phyloP scores from a whole-genome alignment of 1,140 invertebrate species.

The Dendroctonus ponderosae region DNA sequence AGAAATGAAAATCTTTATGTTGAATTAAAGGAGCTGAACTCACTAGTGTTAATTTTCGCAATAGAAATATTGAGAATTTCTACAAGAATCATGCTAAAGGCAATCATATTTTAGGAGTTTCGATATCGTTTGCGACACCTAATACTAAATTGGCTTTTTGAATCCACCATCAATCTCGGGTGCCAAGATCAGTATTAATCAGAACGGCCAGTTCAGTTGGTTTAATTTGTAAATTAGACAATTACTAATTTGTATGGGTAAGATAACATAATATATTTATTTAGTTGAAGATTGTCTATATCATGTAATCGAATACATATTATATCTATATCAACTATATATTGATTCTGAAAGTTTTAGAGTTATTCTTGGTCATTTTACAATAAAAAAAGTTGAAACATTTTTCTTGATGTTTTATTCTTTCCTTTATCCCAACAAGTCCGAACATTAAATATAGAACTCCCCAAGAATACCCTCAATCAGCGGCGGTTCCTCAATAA shows the following conservation, averaged over 20 bases:
- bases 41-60: background rate
- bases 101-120: slow-evolving; percentile 20
- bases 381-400: slow-evolving; percentile 48
- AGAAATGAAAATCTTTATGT: background rate
- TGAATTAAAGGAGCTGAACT: background rate
- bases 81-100: slow-evolving; percentile 27
- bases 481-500: too few relatives aligned
- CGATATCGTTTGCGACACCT: slow-evolving; percentile 12
- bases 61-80: background rate
- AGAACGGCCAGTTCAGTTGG: slow-evolving; percentile 48
- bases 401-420: slow-evolving; percentile 15
- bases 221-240: slow-evolving; percentile 36
- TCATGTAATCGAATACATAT: slow-evolving; percentile 49
- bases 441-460: background rate
- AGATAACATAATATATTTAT: slow-evolving; percentile 38
- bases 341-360: slow-evolving; percentile 50
- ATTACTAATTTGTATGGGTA: slow-evolving; percentile 37
- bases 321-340: slow-evolving; percentile 50
- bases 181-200: slow-evolving; percentile 50
- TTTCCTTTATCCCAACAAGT: background rate
- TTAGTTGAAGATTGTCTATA: slow-evolving; percentile 45
- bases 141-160: slow-evolving; percentile 31
- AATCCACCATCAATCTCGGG: slow-evolving; percentile 37
- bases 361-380: slow-evolving; percentile 53
- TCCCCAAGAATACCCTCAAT: too few relatives aligned